phyloP scores from a whole-genome alignment of 2,113 vertebrate species.

The Pardalotus punctatus region DNA sequence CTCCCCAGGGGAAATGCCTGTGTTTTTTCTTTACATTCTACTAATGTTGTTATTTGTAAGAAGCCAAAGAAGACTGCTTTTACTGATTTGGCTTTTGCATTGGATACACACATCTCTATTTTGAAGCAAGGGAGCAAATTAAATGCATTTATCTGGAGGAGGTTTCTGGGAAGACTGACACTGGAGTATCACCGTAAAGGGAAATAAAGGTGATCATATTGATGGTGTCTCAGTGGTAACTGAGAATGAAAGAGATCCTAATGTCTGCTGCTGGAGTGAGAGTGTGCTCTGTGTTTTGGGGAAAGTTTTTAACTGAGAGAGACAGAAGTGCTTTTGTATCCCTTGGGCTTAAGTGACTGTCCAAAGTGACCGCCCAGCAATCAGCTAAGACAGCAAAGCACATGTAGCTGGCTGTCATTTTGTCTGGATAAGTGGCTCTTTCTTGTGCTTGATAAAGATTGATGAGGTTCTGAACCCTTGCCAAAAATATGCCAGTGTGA shows the following conservation, averaged over 20 bases:
- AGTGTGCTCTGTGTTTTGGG: neutral
- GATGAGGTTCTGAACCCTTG: neutral
- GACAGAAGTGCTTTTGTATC: neutral
- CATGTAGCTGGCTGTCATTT: neutral
- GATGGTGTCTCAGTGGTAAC: neutral
- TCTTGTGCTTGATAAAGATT: neutral
- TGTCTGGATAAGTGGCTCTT: neutral
- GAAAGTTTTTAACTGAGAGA: neutral
- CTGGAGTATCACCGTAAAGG: neutral
- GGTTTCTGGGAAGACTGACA: neutral
- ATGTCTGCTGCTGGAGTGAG: neutral
- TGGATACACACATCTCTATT: neutral
- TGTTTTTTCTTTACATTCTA: neutral
- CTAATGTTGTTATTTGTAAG: neutral
- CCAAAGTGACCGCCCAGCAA: neutral
- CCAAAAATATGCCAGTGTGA: neutral
- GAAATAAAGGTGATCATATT: neutral
- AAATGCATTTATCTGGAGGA: neutral
- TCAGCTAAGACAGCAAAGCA: neutral
- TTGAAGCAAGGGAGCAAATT: neutral
- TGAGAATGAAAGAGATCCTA: neutral
- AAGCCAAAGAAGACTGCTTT: neutral
- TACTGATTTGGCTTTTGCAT: neutral
- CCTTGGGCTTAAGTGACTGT: neutral
- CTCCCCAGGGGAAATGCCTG: neutral